These are phyloP conservation scores for Calycopis cecrops DNA, from an alignment of 1,140 invertebrate genomes.

Conservation along the genomic window DNA sequence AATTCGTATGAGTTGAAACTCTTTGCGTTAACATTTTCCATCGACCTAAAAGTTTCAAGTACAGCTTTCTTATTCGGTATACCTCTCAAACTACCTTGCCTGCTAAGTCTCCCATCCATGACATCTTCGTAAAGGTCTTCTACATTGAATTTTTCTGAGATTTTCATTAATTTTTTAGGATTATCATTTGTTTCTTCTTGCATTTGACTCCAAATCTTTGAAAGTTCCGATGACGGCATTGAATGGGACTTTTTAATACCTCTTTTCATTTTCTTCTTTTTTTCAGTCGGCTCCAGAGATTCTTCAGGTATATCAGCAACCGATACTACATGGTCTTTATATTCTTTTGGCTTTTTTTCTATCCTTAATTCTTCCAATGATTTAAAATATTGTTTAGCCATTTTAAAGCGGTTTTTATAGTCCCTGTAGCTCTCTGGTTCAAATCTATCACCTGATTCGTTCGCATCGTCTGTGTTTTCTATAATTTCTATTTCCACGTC, in stretches of 20 bases:
- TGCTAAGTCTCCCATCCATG: slow-evolving; percentile 60
- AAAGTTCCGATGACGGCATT: slow-evolving; percentile 61
- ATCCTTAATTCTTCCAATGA: slow-evolving; percentile 62
- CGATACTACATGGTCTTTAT: slow-evolving; percentile 59
- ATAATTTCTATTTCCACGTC: slow-evolving; percentile 66
- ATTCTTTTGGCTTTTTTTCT: slow-evolving; percentile 40
- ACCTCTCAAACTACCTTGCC: slow-evolving; percentile 68
- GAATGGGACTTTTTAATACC: slow-evolving; percentile 51
- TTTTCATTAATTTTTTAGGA: slow-evolving; percentile 59
- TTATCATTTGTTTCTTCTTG: slow-evolving; percentile 39
- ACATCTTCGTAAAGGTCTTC: slow-evolving; percentile 72
- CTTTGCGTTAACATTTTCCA: slow-evolving; percentile 67
- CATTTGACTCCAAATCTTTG: slow-evolving; percentile 55
- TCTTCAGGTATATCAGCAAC: slow-evolving; percentile 45
- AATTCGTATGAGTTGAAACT: slow-evolving; percentile 64
- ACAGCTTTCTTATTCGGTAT: slow-evolving; percentile 74
- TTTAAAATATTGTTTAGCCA: slow-evolving; percentile 68
- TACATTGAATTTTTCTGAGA: slow-evolving; percentile 73
- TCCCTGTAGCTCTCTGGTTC: slow-evolving; percentile 41
- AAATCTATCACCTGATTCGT: slow-evolving; percentile 34
- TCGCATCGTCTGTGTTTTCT: slow-evolving; percentile 41
- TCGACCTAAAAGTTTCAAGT: slow-evolving; percentile 69
- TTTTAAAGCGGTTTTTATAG: slow-evolving; percentile 67
- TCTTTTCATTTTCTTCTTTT: slow-evolving; percentile 30
- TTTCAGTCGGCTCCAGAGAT: slow-evolving; percentile 35